Evolutionary conservation across 1,140 invertebrate species (phyloP).

Genomic region (Sarcophaga peregrina): DNA sequence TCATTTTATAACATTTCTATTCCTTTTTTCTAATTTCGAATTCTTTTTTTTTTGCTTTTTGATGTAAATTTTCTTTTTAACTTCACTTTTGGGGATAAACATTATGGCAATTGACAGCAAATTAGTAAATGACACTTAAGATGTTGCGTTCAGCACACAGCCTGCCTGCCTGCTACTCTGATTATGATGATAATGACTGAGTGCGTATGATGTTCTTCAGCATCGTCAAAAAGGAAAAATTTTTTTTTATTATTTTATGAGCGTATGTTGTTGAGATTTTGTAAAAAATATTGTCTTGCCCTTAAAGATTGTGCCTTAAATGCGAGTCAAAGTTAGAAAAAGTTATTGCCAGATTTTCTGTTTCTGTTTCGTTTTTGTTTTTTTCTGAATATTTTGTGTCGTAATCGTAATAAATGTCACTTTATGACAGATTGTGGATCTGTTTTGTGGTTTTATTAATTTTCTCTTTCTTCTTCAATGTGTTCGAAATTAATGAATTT

Average conservation of each 20-base stretch:
- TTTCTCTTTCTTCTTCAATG: no score
- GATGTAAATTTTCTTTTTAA: background rate
- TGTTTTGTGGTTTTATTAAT: background rate
- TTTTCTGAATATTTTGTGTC: no score
- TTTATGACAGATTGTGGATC: slow-evolving; percentile 1
- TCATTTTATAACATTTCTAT: no score
- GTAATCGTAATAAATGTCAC: slow-evolving; percentile 13
- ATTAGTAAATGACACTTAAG: slow-evolving; percentile 39
- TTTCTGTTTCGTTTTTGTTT: background rate
- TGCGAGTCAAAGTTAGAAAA: background rate
- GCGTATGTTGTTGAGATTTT: background rate
- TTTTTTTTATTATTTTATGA: no score
- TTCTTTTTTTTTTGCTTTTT: background rate
- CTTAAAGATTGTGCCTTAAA: background rate
- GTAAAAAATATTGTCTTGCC: background rate
- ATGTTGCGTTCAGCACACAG: background rate
- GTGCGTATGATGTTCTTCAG: background rate
- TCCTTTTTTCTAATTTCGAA: background rate
- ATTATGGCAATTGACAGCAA: slow-evolving; percentile 39
- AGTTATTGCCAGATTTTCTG: background rate
- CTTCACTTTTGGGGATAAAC: slow-evolving; percentile 24
- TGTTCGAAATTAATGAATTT: background rate
- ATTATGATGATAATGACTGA: background rate
- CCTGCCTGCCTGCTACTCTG: no score
- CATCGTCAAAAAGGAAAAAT: background rate